Evolutionary conservation across 2,797 vertebrate species (phyloP), one percentile per base, ranked within the genome.

Genomic region (Gouania willdenowi): DNA sequence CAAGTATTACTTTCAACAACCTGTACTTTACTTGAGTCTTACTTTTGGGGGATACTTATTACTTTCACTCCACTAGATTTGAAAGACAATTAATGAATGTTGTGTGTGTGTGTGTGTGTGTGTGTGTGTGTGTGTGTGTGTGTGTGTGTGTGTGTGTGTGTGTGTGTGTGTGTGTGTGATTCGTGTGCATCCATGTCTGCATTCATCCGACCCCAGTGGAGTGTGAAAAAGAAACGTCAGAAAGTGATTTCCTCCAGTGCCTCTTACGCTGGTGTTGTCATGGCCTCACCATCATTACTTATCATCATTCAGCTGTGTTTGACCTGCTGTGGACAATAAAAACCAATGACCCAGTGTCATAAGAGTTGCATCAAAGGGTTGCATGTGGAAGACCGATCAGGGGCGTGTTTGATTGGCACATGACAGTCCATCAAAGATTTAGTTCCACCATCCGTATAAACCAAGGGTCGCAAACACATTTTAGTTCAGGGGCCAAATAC

Each of bases 401-500:
- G 38, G 37, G 26, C 17, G 12, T 20, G 18, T 61, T 12, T 61
- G 46, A 77, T 60, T n/a, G 12, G 41, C 5, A 12, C 43, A 43
- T 56, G 72, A 73, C 70, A 51, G 30, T 36, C 41, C 31, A 29
- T 26, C 8, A n/a, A n/a, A n/a, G n/a, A n/a, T n/a, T n/a, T n/a
- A n/a, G n/a, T n/a, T n/a, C n/a, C n/a, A n/a, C n/a, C n/a, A n/a
- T n/a, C n/a, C n/a, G n/a, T n/a, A n/a, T n/a, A n/a, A n/a, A n/a
- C n/a, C n/a, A n/a, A n/a, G n/a, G n/a, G n/a, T n/a, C n/a, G n/a
- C n/a, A n/a, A n/a, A n/a, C n/a, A n/a, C n/a, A n/a, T n/a, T n/a
- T n/a, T n/a, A n/a, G n/a, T n/a, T n/a, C n/a, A n/a, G n/a, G n/a
- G n/a, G n/a, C n/a, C n/a, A n/a, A n/a, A n/a, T n/a, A n/a, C n/a